Evolutionary conservation across 1,140 invertebrate genomes (phyloP), one percentile per base, ranked within the genome.

Genomic region (Drosophila sp.): DNA sequence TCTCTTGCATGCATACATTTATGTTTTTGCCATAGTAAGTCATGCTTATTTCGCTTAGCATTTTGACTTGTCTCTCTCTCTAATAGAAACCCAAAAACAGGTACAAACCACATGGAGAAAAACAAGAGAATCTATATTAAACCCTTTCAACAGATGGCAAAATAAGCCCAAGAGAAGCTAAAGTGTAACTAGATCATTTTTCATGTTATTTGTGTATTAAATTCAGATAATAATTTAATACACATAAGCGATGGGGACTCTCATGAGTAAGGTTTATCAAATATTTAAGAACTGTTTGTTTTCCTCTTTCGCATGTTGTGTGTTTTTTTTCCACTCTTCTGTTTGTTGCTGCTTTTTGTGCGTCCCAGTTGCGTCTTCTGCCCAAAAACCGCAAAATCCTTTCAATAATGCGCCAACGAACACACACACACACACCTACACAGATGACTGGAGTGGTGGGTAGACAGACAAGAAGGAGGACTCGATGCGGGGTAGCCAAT

Each of bases 321-420:
- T 66, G 23, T 35, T 50, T 78, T 66, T 57, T 57, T 32, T 40
- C 56, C 58, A 62, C 58, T 38, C 67, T 33, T 47, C 44, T 17
- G 58, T 70, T 64, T 72, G 65, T 83, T 79, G 79, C 62, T 17
- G 17, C 17, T 64, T 56, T 69, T 55, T 47, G n/a, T 40, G 29
- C 67, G 50, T 44, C 71, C 30, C 70, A 41, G 32, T 50, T 71
- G 77, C 64, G 66, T 62, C 76, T 85, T 84, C 72, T 75, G 68
- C 47, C 68, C 70, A 70, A 85, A 85, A 85, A 85, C 82, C 82
- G 81, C 81, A 85, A 85, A 85, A 85, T 80, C 78, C 82, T 81
- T 71, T 85, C 78, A 75, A 80, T 80, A 80, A 85, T 85, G 73
- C 74, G 77, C 73, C 77, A 74, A 76, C 55, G 62, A 60, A 80